Evolutionary conservation across 1,140 invertebrate species (phyloP).

Genomic region (Ephestia elutella): DNA sequence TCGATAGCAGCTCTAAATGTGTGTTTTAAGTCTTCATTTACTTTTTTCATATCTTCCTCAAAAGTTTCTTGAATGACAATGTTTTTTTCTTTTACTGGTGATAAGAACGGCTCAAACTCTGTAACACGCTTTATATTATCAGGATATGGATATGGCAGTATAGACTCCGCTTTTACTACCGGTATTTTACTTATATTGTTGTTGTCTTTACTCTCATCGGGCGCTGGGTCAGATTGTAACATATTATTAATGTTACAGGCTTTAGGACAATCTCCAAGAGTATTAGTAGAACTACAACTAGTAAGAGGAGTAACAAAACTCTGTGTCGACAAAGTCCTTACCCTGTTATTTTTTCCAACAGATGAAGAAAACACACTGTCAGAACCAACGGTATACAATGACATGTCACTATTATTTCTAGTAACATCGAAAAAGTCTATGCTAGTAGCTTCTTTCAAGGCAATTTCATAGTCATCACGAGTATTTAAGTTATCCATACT

Average conservation of each 20-base stretch:
- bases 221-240: background rate
- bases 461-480: slow-evolving; percentile 44
- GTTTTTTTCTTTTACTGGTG: slow-evolving; percentile 13
- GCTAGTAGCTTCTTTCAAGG: slow-evolving; percentile 57
- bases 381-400: slow-evolving; percentile 48
- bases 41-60: slow-evolving; percentile 53
- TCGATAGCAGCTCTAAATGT: slow-evolving; percentile 58
- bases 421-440: slow-evolving; percentile 43
- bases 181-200: slow-evolving; percentile 24
- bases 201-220: background rate
- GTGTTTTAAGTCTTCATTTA: slow-evolving; percentile 51
- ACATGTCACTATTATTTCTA: slow-evolving; percentile 41
- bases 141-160: slow-evolving; percentile 48
- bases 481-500: slow-evolving; percentile 58
- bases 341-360: slow-evolving; percentile 35
- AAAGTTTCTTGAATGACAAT: slow-evolving; percentile 28
- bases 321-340: background rate
- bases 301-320: background rate
- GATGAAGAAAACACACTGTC: slow-evolving; percentile 49
- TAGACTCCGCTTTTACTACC: slow-evolving; percentile 45
- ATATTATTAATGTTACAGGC: background rate
- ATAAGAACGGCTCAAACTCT: slow-evolving; percentile 10
- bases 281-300: background rate
- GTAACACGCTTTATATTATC: slow-evolving; percentile 27
- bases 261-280: background rate